Base-by-base conservation (phyloP, 2,888 invertebrate species). In the Sphaeridia pumilis region DNA sequence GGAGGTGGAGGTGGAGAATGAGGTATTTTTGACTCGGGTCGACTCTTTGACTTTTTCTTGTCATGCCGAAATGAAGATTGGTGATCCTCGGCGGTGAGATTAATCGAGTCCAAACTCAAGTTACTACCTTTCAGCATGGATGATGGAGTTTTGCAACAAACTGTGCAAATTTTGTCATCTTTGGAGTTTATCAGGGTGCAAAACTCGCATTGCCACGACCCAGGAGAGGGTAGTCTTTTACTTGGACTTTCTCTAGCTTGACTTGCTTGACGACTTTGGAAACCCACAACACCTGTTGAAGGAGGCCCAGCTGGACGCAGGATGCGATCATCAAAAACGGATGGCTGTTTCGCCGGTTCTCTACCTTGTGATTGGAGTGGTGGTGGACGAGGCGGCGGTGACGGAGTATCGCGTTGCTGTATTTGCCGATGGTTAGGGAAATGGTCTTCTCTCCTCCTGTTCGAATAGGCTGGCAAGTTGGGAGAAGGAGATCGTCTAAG, bases 161-260 rank as follows among this genome's bases (percentile, higher is more conserved):
- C 80, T 14, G 78, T 76, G 68, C 90, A 90, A 35, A 90, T 84
- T 64, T 82, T 80, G 0, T 81, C 79, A 21, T 82, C 83, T 0
- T 83, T 73, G 56, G 84, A 82, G 68, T 92, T 92, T 2, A 88
- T 83, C 68, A 82, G 89, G 0, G 90, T 92, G 68, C 90, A 92
- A 67, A 88, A 87, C 67, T 87, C 86, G 69, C 90, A 92, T 59
- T 85, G 81, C 90, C 90, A 92, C 26, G 59, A 61, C n/a, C 60
- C 61, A 21, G 60, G 56, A 1, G 61, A 60, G 25, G 22, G n/a
- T 7, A 14, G 4, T 12, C 17, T 7, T 3, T 14, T 26, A 3
- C 42, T 22, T 3, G 7, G 38, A 17, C 12, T 20, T 38, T 38
- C 38, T 5, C 38, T 17, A 7, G 38, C 5, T 38, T 38, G 38